Evolutionary conservation across 2,113 vertebrate species (phyloP).

Genomic region (Amia ocellicauda): DNA sequence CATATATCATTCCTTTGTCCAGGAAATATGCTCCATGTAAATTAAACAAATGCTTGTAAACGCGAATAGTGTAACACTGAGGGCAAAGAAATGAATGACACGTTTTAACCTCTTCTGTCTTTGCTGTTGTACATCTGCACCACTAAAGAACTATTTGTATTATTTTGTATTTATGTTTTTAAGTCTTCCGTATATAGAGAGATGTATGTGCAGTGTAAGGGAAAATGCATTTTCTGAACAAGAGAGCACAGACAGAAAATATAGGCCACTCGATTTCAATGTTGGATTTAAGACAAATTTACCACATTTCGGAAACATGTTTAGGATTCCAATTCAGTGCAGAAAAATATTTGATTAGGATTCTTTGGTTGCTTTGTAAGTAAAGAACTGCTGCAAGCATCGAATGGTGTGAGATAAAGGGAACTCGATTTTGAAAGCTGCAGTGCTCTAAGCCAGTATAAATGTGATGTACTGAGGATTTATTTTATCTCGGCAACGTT

Average conservation of each 20-base stretch:
- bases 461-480: no score
- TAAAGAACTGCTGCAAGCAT: no score
- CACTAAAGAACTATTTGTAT: constrained; percentile 40
- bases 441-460: no score
- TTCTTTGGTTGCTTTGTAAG: no score
- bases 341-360: background rate
- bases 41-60: constrained; percentile 73
- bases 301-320: background rate
- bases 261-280: background rate
- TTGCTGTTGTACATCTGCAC: constrained; percentile 41
- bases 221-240: background rate
- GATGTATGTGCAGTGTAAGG: background rate
- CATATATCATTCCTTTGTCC: constrained; percentile 72
- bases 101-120: constrained; percentile 63
- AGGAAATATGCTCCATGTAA: constrained; percentile 73
- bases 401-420: no score
- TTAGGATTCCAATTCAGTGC: background rate
- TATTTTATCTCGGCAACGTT: no score
- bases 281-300: background rate
- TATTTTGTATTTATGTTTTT: constrained; percentile 34
- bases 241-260: background rate
- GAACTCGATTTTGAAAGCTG: no score
- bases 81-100: constrained; percentile 69
- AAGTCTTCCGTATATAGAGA: background rate
- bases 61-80: constrained; percentile 68